Base-by-base conservation (phyloP, 2,113 vertebrate genomes). In the Pipra filicauda region DNA sequence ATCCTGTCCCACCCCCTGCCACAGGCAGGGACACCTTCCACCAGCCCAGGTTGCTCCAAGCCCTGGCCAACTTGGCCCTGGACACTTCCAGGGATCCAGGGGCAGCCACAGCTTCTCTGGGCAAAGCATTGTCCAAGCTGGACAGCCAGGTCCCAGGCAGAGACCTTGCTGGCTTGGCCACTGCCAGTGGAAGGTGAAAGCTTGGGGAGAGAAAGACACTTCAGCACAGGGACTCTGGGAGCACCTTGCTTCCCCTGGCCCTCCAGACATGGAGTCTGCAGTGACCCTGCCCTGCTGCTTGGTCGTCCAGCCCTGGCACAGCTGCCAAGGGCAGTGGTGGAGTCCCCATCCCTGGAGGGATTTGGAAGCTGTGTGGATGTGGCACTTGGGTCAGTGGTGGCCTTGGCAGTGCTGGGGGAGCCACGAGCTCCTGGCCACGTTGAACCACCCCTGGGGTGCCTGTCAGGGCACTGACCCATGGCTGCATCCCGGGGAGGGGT, bases 401-500 rank as follows among this genome's bases (percentile, higher is more conserved):
- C 49, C 75, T 57, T 26, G 66, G 58, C 43, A 15, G 7, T 10
- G 26, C 35, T 43, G 35, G 31, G 51, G 19, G 26, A 37, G 16
- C 59, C 1, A 1, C 3, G 13, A 59, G 27, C 49, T 70, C n/a
- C 24, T 57, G 1, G 10, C 44, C 18, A 27, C 8, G 0, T 28
- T 12, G 14, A 30, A 6, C 27, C 3, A 2, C 0, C 6, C 41
- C 64, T 1, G 0, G 33, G 39, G 4, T 46, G 33, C 12, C 51
- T 19, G 43, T 5, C 1, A 11, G 85, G 91, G 8, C 89, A 55
- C 39, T 82, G 85, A 95, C 66, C 76, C 9, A 1, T 1, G 6
- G 15, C 16, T 48, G n/a, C 22, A 11, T 19, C 70, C 27, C 3
- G 16, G 59, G 15, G 49, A 26, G 2, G 5, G 2, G 5, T 18